Percentiles rank a stretch among this genome's conserved stretches.
phyloP scores from a whole-genome alignment of 1,140 invertebrate genomes.

The Teleopsis dalmanni region DNA sequence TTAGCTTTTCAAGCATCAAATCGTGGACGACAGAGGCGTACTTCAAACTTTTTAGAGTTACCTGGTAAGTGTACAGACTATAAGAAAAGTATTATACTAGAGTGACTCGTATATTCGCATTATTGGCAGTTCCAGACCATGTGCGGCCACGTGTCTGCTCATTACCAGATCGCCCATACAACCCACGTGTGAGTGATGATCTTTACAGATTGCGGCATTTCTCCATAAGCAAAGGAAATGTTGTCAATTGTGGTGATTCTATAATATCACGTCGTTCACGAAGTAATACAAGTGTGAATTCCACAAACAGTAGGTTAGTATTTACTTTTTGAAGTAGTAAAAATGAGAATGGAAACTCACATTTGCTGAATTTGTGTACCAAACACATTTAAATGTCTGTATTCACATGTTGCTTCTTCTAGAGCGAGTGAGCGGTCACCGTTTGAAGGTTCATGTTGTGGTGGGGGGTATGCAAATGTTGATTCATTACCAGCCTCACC shows the following conservation, averaged over 20 bases:
- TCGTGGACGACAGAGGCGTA: slow-evolving; percentile 64
- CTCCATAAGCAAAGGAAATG: slow-evolving; percentile 75
- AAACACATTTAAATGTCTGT: neutral
- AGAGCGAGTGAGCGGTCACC: slow-evolving; percentile 72
- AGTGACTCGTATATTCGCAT: neutral
- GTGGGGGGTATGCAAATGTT: slow-evolving; percentile 63
- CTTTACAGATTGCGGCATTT: slow-evolving; percentile 81
- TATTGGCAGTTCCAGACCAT: slow-evolving; percentile 68
- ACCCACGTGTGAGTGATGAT: slow-evolving; percentile 70
- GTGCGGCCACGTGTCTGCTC: slow-evolving; percentile 74
- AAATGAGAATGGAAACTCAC: neutral
- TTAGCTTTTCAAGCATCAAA: slow-evolving; percentile 63
- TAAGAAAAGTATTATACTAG: too few relatives aligned
- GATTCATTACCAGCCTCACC: slow-evolving; percentile 55
- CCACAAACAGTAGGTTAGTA: slow-evolving; percentile 65
- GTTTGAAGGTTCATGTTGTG: slow-evolving; percentile 76
- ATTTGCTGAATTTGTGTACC: neutral
- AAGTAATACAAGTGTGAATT: slow-evolving; percentile 76
- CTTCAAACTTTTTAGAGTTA: slow-evolving; percentile 79
- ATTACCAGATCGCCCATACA: slow-evolving; percentile 73
- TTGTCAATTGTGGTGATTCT: slow-evolving; percentile 83
- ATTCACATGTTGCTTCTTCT: slow-evolving; percentile 9
- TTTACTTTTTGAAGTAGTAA: neutral
- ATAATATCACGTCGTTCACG: slow-evolving; percentile 72
- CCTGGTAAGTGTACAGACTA: slow-evolving; percentile 64